Evolutionary conservation across 2,888 invertebrate species (phyloP), one percentile per base, ranked within the genome.

Genomic region (Dolichomitus sp.): DNA sequence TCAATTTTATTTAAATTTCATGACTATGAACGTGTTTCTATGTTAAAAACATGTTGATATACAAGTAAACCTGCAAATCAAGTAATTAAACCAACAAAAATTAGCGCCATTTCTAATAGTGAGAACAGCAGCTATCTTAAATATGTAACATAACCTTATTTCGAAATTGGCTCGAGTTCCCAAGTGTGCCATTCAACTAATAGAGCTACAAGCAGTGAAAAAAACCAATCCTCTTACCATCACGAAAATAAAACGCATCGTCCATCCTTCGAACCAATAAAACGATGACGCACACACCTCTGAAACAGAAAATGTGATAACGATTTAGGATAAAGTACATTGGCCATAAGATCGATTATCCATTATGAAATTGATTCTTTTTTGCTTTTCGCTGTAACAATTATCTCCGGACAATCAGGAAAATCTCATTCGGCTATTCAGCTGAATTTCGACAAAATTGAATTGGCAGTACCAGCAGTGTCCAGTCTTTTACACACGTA

Each of bases 231-330:
- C 40, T 19, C 70, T 59, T 59, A 70, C 59, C 59, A 59, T 45
- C n/a, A 70, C 17, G 54, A 59, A 45, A 59, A 59, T 70, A 45
- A 70, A 45, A 42, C 30, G 57, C 30, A 57, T 30, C n/a, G 57
- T 45, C 42, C 30, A 27, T 45, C n/a, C 2, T 17, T 40, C 54
- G 42, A 54, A n/a, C 11, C 27, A 17, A 57, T 27, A 45, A 57
- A 70, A 57, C 19, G 57, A 70, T 45, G 11, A 30, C 57, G 27
- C 57, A 66, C 79, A 52, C 54, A 65, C 68, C 66, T 33, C 66
- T 59, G 59, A 50, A 73, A 52, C 27, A 77, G 6, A 76, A 77
- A 77, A 61, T 23, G 27, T 12, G 11, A 68, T 48, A 17, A 68
- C 27, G 42, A 40, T 14, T 65, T 42, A 54, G 12, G 37, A 19